Evolutionary conservation across 2,113 vertebrate genomes (phyloP), one percentile per base, ranked within the genome.

Genomic region (Fukomys damarensis): DNA sequence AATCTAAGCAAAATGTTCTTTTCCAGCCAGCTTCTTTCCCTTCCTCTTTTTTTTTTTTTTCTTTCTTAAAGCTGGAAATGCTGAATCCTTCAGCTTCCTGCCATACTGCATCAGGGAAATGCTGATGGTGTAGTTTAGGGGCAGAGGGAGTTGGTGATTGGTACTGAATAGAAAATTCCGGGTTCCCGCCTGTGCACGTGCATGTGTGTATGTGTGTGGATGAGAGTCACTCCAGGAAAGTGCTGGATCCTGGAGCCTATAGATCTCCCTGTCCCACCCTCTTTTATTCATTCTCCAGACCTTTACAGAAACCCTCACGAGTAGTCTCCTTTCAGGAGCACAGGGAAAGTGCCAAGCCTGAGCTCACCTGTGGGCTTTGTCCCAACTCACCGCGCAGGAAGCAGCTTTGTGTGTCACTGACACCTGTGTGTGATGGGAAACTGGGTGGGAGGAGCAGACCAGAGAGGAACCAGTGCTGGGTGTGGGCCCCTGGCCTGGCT

Each of bases 351-450:
- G 49, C 89, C 72, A 79, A 20, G 17, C 7, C 80, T 93, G 96
- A 96, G 83, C 19, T 96, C 92, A 91, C 79, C 89, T 72, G 54
- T 17, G 89, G 92, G 89, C 95, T 35, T 43, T 4, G 28, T 35
- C 77, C 95, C 93, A 96, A 2, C 13, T 11, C 0, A 0, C 19
- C 49, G 46, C 70, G 70, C 41, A 32, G 86, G 93, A 93, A 93
- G 80, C 63, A 54, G 89, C 80, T 68, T 49, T 83, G 61, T 80
- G 68, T 35, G 61, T n/a, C 88, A 20, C 38, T 52, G 38, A 17
- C 76, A 90, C 91, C 94, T 93, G 70, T 41, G 38, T 87, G 38
- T 83, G 77, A 54, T 54, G 86, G 94, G 91, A 94, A 88, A 46
- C 24, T 2, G 59, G 63, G 61, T 1, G 17, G 81, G 49, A 70